Base-by-base conservation (phyloP, 53 echinoderm and acorn worm genomes). In the Henricia sp. region DNA sequence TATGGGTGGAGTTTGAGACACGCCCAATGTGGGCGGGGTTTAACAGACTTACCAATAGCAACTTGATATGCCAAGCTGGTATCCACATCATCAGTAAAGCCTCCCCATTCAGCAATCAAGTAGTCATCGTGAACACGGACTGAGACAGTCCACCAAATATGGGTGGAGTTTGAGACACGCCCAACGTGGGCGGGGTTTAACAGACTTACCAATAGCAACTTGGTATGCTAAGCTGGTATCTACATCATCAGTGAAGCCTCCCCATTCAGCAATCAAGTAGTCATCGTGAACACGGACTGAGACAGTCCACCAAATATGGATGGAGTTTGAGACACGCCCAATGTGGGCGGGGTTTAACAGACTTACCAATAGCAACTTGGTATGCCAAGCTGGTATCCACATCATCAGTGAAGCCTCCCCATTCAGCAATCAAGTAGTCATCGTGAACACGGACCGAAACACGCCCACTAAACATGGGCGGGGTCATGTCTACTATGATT, bases 321-420 rank as follows among this genome's bases (percentile, higher is more conserved):
- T 37, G 66, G 72, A 6, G 83, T 83, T n/a, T n/a, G n/a, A n/a
- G n/a, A n/a, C n/a, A n/a, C n/a, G n/a, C n/a, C n/a, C n/a, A n/a
- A n/a, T n/a, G n/a, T n/a, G n/a, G n/a, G n/a, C n/a, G n/a, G n/a
- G 41, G 3, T 50, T n/a, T 53, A 9, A 52, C n/a, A 24, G 29
- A 1, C 77, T 77, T 52, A 87, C 88, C 88, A 13, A 87, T 77
- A 28, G 50, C 82, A 37, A 87, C 75, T 56, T 87, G 53, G 64
- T 69, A 87, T 2, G 36, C 38, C 23, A 80, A 67, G 32, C 26
- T 26, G 24, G 42, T 14, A 52, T 87, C 88, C 4, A 51, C 80
- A 20, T 82, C 43, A 14, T 87, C 82, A 16, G 2, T 6, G 40
- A 58, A 71, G 16, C 69, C 58, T 41, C 42, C 59, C 78, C 78